Base-by-base conservation (phyloP, 2,113 vertebrate species). In the Neogobius melanostomus region DNA sequence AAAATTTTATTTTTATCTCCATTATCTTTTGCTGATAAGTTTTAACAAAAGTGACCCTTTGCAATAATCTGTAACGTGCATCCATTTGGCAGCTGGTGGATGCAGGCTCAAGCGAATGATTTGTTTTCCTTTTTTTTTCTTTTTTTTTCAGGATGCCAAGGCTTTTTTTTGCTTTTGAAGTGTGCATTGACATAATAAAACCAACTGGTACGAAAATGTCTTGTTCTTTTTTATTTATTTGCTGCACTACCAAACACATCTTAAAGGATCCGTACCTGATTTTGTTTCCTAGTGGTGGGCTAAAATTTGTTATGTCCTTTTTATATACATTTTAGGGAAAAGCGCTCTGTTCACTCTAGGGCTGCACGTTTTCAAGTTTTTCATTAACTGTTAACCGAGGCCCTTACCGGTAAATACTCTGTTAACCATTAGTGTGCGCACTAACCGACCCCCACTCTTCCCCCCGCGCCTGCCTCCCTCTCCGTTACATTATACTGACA, bases 61-160 rank as follows among this genome's bases (percentile, higher is more conserved):
- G 95, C 94, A 95, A 95, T 96, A 96, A 96, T 80, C 92, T 93
- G 89, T 90, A 81, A 71, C 77, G 77, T 71, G 59, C 73, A 49
- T 77, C 67, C 21, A 44, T 74, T 66, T 69, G 8, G 71, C 47
- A 86, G 21, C 83, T 81, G 86, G 84, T 82, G 77, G 72, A 66
- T 42, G 64, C 75, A 64, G 85, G 85, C 76, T 71, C 15, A 12
- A 64, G 76, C 63, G 10, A 69, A 51, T 57, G 69, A 75, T 75
- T 74, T 16, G 3, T 78, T 68, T 54, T 69, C 77, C 50, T 63
- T 54, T 69, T 79, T 60, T 63, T 77, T 78, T 69, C 51, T 69
- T 77, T 60, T 63, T 10, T 72, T 73, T 71, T 82, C 82, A 75
- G 77, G 76, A 83, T 85, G 88, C 86, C 86, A 88, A 84, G 82